Base-by-base conservation (phyloP, 2,113 vertebrate genomes). In the Pangasianodon hypophthalmus region DNA sequence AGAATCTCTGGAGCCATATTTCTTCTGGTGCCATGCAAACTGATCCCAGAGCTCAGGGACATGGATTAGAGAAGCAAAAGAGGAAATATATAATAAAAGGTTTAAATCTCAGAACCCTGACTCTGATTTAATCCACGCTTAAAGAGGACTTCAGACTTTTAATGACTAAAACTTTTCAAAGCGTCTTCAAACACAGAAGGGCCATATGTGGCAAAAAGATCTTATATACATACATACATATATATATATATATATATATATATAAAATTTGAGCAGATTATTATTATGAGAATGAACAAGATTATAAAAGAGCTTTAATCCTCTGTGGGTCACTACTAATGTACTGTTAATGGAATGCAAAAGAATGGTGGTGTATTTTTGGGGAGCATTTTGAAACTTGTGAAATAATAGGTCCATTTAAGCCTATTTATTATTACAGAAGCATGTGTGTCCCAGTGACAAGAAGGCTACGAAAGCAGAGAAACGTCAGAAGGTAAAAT, bases 371-470 rank as follows among this genome's bases (percentile, higher is more conserved):
- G 8, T 77, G 82, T 84, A 84, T 41, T 83, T 54, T 56, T 67
- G 8, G 44, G 58, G 13, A 54, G 52, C 77, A 85, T 88, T 84
- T 88, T 48, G 13, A n/a, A n/a, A 21, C 41, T 10, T 56, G 3
- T 88, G 60, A 86, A 13, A 19, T 46, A 85, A 67, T 32, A 73
- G 2, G 5, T 24, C 19, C 46, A 62, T 67, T 88, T 29, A 32
- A 86, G 16, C 18, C 48, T 71, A 11, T 29, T 87, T 52, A 48
- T 19, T 80, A 11, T 82, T 84, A 7, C 92, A 96, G 96, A 94
- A 93, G 50, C 96, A 96, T 80, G 92, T 81, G 0, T 96, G 96
- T 92, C 91, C 92, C 89, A 82, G 93, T 92, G 37, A 87, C n/a
- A 93, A 92, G 87, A 94, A 89, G 0, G 18, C 0, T 10, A 37